Conservation (phyloP, 2,888 invertebrate genomes). For the Gymnoscelis rufifasciata region DNA sequence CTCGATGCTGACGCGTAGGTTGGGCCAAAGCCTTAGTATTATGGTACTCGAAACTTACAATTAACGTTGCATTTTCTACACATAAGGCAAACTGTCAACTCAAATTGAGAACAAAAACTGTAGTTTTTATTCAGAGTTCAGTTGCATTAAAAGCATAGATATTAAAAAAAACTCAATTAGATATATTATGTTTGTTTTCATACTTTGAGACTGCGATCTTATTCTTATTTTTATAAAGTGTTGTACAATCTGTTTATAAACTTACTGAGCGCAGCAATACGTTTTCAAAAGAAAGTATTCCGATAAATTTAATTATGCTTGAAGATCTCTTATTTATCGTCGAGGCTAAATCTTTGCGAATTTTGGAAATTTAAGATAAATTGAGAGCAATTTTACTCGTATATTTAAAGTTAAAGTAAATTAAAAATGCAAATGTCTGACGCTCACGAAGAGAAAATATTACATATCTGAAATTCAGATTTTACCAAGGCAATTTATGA, state of each 20-base stretch:
- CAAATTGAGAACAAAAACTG: no score
- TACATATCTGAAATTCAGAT: not conserved
- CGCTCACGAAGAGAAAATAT: constrained; percentile 21
- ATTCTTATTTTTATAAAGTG: no score
- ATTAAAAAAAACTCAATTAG: no score
- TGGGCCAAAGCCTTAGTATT: no score
- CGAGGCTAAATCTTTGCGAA: not conserved
- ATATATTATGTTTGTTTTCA: no score
- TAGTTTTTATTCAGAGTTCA: no score
- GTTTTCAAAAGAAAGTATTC: not conserved
- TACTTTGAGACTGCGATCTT: no score
- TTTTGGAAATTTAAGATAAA: constrained; percentile 7
- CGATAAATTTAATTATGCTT: not conserved
- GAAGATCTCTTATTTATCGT: not conserved
- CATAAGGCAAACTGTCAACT: no score
- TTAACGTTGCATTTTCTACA: no score
- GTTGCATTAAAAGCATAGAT: no score
- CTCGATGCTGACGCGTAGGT: no score
- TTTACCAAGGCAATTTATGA: not conserved
- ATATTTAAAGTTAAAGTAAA: constrained; percentile 22
- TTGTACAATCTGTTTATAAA: not conserved
- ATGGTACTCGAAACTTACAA: no score
- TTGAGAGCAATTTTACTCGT: constrained; percentile 8
- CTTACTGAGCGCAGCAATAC: not conserved
- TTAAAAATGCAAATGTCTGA: constrained; percentile 22